Conservation (phyloP, 30 jellyfish, hydroid and myxozoan genomes). For the Hydractinia echinata region DNA sequence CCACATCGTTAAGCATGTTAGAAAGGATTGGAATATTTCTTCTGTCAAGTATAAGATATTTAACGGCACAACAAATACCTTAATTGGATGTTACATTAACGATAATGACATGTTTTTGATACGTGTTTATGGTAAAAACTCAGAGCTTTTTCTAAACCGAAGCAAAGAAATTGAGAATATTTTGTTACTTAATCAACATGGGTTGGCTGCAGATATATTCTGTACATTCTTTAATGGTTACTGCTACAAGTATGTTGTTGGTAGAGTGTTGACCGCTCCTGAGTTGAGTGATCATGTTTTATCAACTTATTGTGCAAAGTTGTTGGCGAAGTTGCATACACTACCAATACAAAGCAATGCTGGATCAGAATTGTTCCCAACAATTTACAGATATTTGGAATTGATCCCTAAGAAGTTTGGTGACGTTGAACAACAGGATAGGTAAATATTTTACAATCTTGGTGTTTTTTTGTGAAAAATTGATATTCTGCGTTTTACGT, state of each 20-base stretch:
- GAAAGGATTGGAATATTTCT: neutral
- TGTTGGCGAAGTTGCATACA: neutral
- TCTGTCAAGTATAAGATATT: neutral
- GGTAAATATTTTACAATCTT: too few species aligned
- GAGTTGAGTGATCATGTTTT: neutral
- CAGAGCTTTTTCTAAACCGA: slow-evolving; percentile 7
- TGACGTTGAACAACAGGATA: too few species aligned
- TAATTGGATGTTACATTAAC: neutral
- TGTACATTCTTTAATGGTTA: slow-evolving; percentile 4
- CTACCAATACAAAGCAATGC: neutral
- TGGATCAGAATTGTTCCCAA: too few species aligned
- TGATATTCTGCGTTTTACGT: too few species aligned
- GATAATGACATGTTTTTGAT: neutral
- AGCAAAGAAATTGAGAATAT: neutral
- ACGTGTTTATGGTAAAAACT: slow-evolving; percentile 4
- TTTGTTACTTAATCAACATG: neutral
- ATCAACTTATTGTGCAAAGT: neutral
- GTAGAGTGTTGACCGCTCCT: neutral
- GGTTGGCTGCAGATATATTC: neutral
- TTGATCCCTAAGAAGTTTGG: too few species aligned
- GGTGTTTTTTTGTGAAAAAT: too few species aligned
- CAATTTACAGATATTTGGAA: too few species aligned
- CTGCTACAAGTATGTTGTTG: neutral
- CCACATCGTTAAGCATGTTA: neutral
- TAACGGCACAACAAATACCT: neutral